Percentiles rank a stretch among this genome's conserved stretches.
Conservation (phyloP, 2,888 invertebrate species). For the Drosophila rellima region DNA sequence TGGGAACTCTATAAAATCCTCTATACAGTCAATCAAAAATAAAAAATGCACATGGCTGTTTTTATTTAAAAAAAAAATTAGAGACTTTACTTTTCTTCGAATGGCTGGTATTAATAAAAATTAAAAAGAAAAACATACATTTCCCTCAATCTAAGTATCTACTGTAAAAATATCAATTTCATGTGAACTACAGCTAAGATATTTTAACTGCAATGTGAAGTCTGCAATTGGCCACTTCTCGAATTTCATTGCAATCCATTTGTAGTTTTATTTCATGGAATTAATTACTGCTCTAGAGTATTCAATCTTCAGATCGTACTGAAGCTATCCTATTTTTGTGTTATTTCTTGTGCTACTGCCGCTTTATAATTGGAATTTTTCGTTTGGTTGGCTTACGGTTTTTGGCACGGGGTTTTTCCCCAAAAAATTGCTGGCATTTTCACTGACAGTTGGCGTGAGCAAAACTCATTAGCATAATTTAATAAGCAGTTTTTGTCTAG, state of each 20-base stretch:
- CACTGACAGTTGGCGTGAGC: conserved; percentile 61
- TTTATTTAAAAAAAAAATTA: no score
- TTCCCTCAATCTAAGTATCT: no score
- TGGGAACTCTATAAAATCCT: neutral
- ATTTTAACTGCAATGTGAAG: no score
- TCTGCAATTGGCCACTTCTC: no score
- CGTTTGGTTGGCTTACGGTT: conserved; percentile 49
- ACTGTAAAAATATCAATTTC: no score
- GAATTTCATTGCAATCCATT: neutral
- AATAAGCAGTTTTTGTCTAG: conserved; percentile 75
- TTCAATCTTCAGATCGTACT: conserved; percentile 24
- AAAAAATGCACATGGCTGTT: no score
- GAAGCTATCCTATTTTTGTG: conserved; percentile 6
- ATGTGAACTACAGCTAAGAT: no score
- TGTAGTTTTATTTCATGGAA: neutral
- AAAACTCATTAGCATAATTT: conserved; percentile 81
- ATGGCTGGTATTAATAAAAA: no score
- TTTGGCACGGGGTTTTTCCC: conserved; percentile 3
- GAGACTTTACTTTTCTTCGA: no score
- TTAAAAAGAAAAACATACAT: no score
- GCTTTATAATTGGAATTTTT: conserved; percentile 69
- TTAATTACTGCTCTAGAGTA: conserved; percentile 4
- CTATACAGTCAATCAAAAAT: no score
- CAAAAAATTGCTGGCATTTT: conserved; percentile 57
- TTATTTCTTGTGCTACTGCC: conserved; percentile 22